Evolutionary conservation across 2,888 invertebrate species (phyloP).

Genomic region (Slavum lentiscoides): DNA sequence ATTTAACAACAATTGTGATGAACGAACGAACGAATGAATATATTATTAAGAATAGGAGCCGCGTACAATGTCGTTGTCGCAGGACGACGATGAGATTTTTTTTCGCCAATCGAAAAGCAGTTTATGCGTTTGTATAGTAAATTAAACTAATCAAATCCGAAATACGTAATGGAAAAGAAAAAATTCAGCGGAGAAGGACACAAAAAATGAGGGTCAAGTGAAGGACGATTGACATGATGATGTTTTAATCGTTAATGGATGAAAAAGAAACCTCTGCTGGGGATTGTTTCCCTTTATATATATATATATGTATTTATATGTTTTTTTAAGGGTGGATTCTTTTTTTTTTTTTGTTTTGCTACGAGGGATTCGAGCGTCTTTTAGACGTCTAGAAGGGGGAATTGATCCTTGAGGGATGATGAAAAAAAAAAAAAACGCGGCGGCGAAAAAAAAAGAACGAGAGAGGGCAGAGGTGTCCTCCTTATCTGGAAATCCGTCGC

Average conservation of each 20-base stretch:
- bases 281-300: slow-evolving; percentile 26
- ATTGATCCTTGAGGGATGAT: slow-evolving; percentile 51
- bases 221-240: slow-evolving; percentile 53
- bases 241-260: slow-evolving; percentile 53
- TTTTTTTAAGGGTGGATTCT: slow-evolving; percentile 47
- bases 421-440: slow-evolving; percentile 37
- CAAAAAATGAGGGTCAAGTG: slow-evolving; percentile 44
- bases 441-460: slow-evolving; percentile 21
- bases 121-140: slow-evolving; percentile 1
- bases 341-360: slow-evolving; percentile 38
- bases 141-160: slow-evolving; percentile 50
- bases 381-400: slow-evolving; percentile 52
- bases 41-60: too few relatives aligned
- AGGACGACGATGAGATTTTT: neutral
- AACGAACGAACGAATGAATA: neutral
- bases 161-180: slow-evolving; percentile 42
- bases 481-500: slow-evolving; percentile 52
- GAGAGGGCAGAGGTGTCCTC: slow-evolving; percentile 48
- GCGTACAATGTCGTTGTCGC: too few relatives aligned
- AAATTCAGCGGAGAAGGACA: slow-evolving; percentile 23
- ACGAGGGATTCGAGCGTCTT: slow-evolving; percentile 42
- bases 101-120: slow-evolving; percentile 1
- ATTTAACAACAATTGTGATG: too few relatives aligned
- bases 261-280: slow-evolving; percentile 49
- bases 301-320: slow-evolving; percentile 28